Conservation (phyloP, 2,113 vertebrate genomes). For the Leucosticte australis region DNA sequence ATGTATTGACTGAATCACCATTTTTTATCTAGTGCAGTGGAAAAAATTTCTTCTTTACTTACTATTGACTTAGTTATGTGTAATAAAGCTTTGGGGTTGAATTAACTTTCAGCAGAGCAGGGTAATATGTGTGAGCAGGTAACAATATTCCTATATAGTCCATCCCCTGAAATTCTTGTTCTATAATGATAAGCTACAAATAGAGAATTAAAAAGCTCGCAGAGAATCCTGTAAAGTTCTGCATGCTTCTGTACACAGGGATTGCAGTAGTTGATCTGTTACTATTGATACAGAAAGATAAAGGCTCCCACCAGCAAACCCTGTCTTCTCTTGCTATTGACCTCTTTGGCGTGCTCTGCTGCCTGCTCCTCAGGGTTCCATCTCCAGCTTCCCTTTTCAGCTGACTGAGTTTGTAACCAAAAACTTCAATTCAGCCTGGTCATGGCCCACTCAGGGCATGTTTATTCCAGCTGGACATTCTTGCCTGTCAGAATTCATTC, state of each 20-base stretch:
- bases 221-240: not conserved
- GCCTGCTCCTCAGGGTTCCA: not conserved
- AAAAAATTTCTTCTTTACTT: not conserved
- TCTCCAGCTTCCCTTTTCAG: not conserved
- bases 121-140: not conserved
- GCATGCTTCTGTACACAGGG: not conserved
- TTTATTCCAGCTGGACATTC: not conserved
- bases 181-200: not conserved
- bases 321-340: not conserved
- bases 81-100: not conserved
- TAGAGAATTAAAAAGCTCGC: rapidly evolving
- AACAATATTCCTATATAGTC: not conserved
- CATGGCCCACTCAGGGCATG: not conserved
- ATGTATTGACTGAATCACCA: not conserved
- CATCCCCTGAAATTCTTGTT: not conserved
- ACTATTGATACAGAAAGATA: not conserved
- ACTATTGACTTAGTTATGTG: not conserved
- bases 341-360: not conserved
- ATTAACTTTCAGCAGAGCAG: not conserved
- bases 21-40: not conserved
- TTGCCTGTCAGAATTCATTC: not conserved
- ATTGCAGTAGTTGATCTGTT: not conserved
- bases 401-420: not conserved
- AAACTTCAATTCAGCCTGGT: not conserved
- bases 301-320: not conserved